Evolutionary conservation across 2,888 invertebrate genomes (phyloP), one percentile per base, ranked within the genome.

Genomic region (Meiosimyza platycephala): DNA sequence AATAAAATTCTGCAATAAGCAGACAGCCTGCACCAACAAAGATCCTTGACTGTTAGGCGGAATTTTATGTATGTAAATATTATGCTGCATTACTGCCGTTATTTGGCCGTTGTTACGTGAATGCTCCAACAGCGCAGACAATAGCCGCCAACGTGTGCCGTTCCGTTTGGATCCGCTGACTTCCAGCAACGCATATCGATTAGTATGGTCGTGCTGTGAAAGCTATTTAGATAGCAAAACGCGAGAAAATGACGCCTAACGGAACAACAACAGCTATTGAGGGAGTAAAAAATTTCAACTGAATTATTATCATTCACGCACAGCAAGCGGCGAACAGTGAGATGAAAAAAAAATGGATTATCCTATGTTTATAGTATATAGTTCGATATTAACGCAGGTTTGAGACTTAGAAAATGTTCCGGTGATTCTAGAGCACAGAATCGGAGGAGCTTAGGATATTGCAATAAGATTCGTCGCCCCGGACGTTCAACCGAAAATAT

Each of bases 11-110:
- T n/a, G n/a, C n/a, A n/a, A n/a, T n/a, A n/a, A n/a, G n/a, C n/a
- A n/a, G n/a, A n/a, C n/a, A n/a, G n/a, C n/a, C n/a, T n/a, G 62
- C 52, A 72, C 65, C 63, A 66, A 33, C 65, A 66, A 66, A 54
- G 33, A 66, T 33, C 33, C 64, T 22, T 51, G 50, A 28, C 52
- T 47, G 52, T 28, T 50, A 65, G 64, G 64, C 64, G 51, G 51
- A 65, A 22, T 18, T 18, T 51, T 51, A 51, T 51, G 40, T 40
- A 40, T 40, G 51, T 51, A 64, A 64, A 65, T 51, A 51, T 22
- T 52, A 65, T 18, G 64, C 12, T 51, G 64, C 11, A 6, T 15
- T 65, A 2, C 15, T 3, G 12, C 1, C 65, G 52, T 22, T 54
- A 3, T 9, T 18, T 9, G 12, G 40, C 63, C 47, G 47, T 48